Evolutionary conservation across 2,797 vertebrate genomes (phyloP).

Genomic region (Sebastes reedi): DNA sequence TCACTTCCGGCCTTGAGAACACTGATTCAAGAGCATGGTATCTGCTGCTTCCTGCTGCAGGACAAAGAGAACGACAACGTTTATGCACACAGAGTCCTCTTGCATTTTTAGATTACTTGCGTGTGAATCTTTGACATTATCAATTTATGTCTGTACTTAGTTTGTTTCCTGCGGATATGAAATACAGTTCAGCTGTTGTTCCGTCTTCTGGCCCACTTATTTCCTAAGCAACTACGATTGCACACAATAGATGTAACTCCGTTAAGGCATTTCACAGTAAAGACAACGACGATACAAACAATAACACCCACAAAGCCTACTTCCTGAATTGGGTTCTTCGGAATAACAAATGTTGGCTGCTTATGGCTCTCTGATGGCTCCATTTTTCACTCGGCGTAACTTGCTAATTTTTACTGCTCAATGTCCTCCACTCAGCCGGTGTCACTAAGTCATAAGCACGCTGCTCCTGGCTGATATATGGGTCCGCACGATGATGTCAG

Average conservation of each 20-base stretch:
- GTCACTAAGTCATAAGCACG: conserved; percentile 81
- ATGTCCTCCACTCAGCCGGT: conserved; percentile 74
- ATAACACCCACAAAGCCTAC: conserved; percentile 40
- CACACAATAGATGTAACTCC: conserved; percentile 48
- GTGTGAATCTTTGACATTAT: conserved; percentile 61
- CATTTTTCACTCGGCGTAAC: conserved; percentile 80
- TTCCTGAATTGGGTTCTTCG: conserved; percentile 55
- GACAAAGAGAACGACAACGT: conserved; percentile 49
- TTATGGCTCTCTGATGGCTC: conserved; percentile 73
- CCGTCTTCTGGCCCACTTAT: conserved; percentile 37
- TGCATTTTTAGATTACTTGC: conserved; percentile 51
- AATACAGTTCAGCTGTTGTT: conserved; percentile 42
- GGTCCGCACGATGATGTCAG: conserved; percentile 90
- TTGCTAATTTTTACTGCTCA: conserved; percentile 83
- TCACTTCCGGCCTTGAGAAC: conserved; percentile 44
- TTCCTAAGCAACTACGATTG: conserved; percentile 45
- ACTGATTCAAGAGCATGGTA: conserved; percentile 55
- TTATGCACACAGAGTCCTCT: conserved; percentile 1
- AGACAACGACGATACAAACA: conserved; percentile 50
- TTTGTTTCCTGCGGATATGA: conserved; percentile 56
- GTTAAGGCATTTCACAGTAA: conserved; percentile 34
- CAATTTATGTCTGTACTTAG: conserved; percentile 44
- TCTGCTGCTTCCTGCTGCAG: conserved; percentile 69
- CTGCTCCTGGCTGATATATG: conserved; percentile 88
- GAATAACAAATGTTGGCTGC: conserved; percentile 73